Percentiles rank a stretch among this genome's conserved stretches.
Conservation (phyloP, 1,140 invertebrate genomes). For the Cydia amplana region DNA sequence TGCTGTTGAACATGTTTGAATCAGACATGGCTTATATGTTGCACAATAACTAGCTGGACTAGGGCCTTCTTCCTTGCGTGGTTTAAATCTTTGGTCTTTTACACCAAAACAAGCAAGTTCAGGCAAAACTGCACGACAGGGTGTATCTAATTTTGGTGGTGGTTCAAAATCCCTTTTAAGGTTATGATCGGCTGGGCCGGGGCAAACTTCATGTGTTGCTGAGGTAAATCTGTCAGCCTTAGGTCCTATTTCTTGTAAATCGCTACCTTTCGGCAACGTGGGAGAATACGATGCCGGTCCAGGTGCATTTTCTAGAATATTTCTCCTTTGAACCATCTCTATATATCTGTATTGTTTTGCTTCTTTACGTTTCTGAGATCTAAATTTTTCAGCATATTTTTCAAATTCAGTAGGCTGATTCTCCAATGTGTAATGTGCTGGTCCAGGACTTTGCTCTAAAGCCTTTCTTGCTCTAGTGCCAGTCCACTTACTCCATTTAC, state of each 20-base stretch:
- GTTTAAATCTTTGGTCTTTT: conserved; percentile 57
- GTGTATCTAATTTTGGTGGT: conserved; percentile 28
- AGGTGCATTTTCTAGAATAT: conserved; percentile 52
- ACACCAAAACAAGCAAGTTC: conserved; percentile 52
- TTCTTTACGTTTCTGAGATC: conserved; percentile 52
- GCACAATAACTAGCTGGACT: conserved; percentile 60
- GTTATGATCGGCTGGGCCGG: conserved; percentile 56
- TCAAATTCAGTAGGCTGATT: conserved; percentile 39
- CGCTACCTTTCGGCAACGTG: conserved; percentile 44
- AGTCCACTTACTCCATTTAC: conserved; percentile 68
- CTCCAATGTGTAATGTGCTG: conserved; percentile 54
- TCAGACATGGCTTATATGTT: conserved; percentile 42
- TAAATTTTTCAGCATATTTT: conserved; percentile 55
- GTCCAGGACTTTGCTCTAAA: conserved; percentile 49
- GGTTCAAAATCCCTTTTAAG: conserved; percentile 59
- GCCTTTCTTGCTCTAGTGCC: conserved; percentile 41
- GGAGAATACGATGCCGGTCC: conserved; percentile 60
- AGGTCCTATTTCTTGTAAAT: conserved; percentile 48
- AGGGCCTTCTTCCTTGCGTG: conserved; percentile 48
- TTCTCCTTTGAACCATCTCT: conserved; percentile 59
- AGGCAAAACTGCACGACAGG: conserved; percentile 50
- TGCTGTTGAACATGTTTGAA: conserved; percentile 46
- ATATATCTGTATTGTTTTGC: conserved; percentile 62
- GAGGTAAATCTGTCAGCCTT: conserved; percentile 51
- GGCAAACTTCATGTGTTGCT: conserved; percentile 43